Evolutionary conservation across 2,113 vertebrate species (phyloP), one percentile per base, ranked within the genome.

Genomic region (Equus quagga): DNA sequence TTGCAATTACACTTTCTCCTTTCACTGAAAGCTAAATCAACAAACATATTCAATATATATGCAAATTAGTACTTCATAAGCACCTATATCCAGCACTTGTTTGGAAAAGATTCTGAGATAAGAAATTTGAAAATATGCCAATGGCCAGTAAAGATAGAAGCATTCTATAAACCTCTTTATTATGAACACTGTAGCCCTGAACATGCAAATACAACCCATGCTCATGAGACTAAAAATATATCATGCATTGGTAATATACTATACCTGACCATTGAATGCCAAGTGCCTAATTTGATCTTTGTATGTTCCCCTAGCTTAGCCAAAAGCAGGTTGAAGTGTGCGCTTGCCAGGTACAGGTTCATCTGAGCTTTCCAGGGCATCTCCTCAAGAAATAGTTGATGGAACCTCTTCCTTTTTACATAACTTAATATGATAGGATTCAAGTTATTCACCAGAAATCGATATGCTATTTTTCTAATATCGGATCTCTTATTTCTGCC

Each of bases 361-460:
- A 99, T 98, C 91, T 99, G 99, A 89, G 99, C 98, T 94, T 93
- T 99, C 99, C 99, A 99, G 67, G 99, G 99, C 96, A 99, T 98
- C 97, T 99, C 99, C 88, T 99, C 99, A 81, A 98, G 98, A 97
- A 97, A 99, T 12, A 98, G 9, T 62, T 98, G 98, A 92, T 99
- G 99, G 70, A 99, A 98, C 41, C 95, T 96, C 94, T 97, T 98
- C 92, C 46, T 98, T 88, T 97, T 99, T 89, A 98, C 76, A 19
- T 98, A 98, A 73, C 81, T 94, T n/a, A 94, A 76, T 86, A 99
- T 91, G 73, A 98, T 3, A 75, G 98, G 98, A 33, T 98, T 98
- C 98, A 99, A 96, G 31, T 91, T 82, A 31, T 97, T 64, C 23
- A 98, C 33, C 90, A 99, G 98, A 24, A 97, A 97, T 91, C 98